Conservation (phyloP, 2,113 vertebrate species). For the Megaceryle torquata region DNA sequence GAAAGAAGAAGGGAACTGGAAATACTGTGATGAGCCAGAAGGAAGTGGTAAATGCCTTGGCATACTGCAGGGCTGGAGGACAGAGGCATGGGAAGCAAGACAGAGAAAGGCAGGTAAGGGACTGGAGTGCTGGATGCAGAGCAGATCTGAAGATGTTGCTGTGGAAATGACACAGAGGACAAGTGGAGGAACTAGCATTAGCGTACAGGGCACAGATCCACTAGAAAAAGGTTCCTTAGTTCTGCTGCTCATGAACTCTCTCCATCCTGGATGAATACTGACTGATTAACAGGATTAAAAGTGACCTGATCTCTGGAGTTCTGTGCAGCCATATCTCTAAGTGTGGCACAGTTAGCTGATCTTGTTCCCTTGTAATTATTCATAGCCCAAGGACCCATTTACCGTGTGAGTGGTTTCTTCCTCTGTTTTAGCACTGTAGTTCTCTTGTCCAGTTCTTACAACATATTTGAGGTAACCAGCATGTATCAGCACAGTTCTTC, state of each 20-base stretch:
- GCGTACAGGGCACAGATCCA: background rate
- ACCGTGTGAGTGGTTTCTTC: background rate
- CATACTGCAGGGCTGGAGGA: background rate
- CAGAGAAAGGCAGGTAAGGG: background rate
- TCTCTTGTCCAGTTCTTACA: background rate
- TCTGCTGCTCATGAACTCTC: background rate
- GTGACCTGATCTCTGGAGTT: background rate
- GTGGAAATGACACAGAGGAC: background rate
- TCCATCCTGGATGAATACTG: background rate
- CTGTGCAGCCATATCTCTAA: background rate
- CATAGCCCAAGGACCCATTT: background rate
- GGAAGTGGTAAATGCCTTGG: background rate
- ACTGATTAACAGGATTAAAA: background rate
- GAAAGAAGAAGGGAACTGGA: background rate
- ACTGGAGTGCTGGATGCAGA: background rate
- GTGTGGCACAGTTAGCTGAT: background rate
- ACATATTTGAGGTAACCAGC: background rate
- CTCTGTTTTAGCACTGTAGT: background rate
- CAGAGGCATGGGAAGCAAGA: accelerated
- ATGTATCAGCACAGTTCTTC: background rate
- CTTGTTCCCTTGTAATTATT: background rate
- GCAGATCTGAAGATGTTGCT: background rate
- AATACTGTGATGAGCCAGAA: background rate
- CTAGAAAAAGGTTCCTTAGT: background rate
- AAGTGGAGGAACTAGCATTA: background rate